Base-by-base conservation (phyloP, 2,888 invertebrate genomes). In the Limnephilus marmoratus region DNA sequence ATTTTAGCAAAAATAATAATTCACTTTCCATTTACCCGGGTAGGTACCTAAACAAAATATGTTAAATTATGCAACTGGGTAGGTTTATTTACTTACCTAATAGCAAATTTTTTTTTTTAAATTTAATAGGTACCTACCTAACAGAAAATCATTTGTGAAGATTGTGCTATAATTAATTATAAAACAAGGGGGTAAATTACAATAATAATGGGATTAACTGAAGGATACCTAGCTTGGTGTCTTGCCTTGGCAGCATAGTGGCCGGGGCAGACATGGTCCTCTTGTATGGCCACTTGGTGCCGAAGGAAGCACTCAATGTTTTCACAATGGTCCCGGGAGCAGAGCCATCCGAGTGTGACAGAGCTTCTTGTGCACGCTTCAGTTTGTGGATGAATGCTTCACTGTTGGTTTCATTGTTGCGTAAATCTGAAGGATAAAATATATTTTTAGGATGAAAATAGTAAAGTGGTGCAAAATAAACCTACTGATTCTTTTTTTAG, bases 231-330 rank as follows among this genome's bases (percentile, higher is more conserved):
- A 97, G 97, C 95, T 98, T 98, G 24, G 97, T 96, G 94, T 98
- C 98, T 94, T 97, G 97, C 90, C 97, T 96, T 1, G 98, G 97
- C 91, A 98, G 97, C 96, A 98, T 97, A 90, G 98, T 97, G 86
- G 98, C 98, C 15, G 99, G 99, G 24, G 99, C 99, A 11, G 99
- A 99, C 97, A 99, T 98, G 88, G 99, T 99, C 93, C 99, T 96
- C 95, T 99, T 98, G 95, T 99, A 99, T 0, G 99, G 99, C 97
- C 99, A 99, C 96, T 99, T 99, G 87, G 98, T 97, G 91, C 98
- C 98, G 94, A 99, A 97, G 94, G 98, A 98, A 45, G 98, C 98
- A 94, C 98, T 98, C 90, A 99, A 96, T 0, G 99, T 98, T 95
- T 98, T 97, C 94, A 97, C 96, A 94, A 92, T 91, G 2, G 93